Base-by-base conservation (phyloP, 1,140 invertebrate species). In the Drosophila seguyi region DNA sequence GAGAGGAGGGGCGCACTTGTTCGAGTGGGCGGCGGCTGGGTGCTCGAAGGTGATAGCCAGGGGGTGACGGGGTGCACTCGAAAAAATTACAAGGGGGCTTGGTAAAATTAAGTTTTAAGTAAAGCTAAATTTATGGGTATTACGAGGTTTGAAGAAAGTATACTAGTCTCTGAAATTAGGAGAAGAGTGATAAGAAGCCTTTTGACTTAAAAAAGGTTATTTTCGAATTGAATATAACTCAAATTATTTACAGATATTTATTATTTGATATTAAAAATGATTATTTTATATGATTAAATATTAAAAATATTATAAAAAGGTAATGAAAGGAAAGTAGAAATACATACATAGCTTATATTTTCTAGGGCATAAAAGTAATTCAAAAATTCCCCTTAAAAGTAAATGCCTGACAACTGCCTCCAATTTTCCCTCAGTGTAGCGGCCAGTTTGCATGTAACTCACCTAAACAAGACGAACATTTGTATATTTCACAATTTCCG, bases 401-500 rank as follows among this genome's bases (percentile, higher is more conserved):
- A 41, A n/a, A n/a, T 29, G 0, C 10, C 8, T 22, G 0, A 16
- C 4, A 29, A 14, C 1, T 8, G 8, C 10, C 2, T 6, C 2
- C 2, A 5, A 2, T 16, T 63, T 63, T 41, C 8, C 25, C 31
- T 10, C 16, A 7, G 36, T 63, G 60, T 31, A 38, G 29, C 14
- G 41, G 16, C 36, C 66, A 56, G 45, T 83, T 81, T 81, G 67
- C 65, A 75, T 81, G 79, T 88, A 83, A 68, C 82, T 80, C 53
- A 84, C 80, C 84, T 87, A 81, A 84, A 84, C 79, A 83, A 75
- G 78, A 65, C 65, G 65, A 86, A 88, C 83, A 87, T 88, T 87
- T 87, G 80, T 87, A 84, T 88, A 84, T 87, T 81, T 87, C 84
- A 87, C 84, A 87, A 87, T 87, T 87, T 87, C 84, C 84, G 84